These are phyloP conservation scores for Podargus strigoides DNA, from an alignment of 2,797 vertebrate genomes.

Conservation along the genomic window DNA sequence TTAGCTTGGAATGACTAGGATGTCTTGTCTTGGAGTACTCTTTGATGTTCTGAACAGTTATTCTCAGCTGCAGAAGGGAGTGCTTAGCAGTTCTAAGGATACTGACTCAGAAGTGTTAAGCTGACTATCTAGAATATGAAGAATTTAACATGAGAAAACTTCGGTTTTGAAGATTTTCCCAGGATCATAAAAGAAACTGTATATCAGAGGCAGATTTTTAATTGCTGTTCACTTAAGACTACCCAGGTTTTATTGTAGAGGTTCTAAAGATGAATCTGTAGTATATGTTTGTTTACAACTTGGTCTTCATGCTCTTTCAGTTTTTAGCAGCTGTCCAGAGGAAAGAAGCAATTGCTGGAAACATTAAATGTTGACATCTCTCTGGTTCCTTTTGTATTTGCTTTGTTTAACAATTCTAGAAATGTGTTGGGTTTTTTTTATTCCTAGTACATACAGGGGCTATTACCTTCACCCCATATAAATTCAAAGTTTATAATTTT, in stretches of 20 bases:
- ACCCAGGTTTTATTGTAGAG: not conserved
- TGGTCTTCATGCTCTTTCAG: not conserved
- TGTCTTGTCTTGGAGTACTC: not conserved
- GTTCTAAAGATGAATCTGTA: not conserved
- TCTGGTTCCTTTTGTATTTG: not conserved
- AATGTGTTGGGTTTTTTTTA: not conserved
- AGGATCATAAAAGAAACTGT: slow-evolving; percentile 28
- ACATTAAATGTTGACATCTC: not conserved
- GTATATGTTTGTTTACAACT: not conserved
- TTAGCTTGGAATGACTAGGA: slow-evolving; percentile 29
- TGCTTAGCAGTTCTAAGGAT: slow-evolving; percentile 16
- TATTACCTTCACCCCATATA: not conserved
- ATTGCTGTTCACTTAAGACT: slow-evolving; percentile 29
- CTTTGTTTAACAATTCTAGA: not conserved
- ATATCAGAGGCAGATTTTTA: not conserved
- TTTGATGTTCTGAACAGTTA: slow-evolving; percentile 33
- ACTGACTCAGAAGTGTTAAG: not conserved
- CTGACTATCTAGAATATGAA: slow-evolving; percentile 32
- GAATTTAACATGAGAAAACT: slow-evolving; percentile 21
- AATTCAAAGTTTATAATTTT: not conserved
- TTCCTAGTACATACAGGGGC: not conserved
- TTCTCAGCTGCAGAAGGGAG: not conserved
- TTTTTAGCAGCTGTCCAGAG: not conserved
- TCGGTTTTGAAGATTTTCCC: slow-evolving; percentile 34
- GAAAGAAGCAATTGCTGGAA: not conserved